Base-by-base conservation (phyloP, 2,113 vertebrate species). In the Cyphomyrus discorhynchus region DNA sequence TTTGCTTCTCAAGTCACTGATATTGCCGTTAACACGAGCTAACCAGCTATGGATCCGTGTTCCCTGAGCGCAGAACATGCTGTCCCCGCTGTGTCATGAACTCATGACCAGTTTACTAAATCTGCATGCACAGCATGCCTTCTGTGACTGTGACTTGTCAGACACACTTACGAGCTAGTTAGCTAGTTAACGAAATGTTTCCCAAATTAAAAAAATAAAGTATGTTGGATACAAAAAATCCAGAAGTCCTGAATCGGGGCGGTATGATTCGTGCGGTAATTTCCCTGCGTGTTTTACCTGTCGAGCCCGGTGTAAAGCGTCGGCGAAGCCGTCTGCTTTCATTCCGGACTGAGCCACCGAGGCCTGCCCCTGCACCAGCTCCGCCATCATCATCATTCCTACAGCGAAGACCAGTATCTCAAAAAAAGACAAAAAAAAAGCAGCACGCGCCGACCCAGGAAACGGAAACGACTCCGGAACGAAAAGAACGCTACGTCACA, bases 351-450 rank as follows among this genome's bases (percentile, higher is more conserved):
- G 97, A 95, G 94, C 96, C 93, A 97, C 97, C 95, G 95, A 97
- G 96, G 96, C 96, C 96, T 97, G 97, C 95, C 97, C 97, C 96
- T 97, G 95, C 96, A 97, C 98, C 97, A 97, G 97, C 97, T 97
- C 97, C 95, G 95, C 95, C 89, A 84, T 84, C 95, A 94, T 95
- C 96, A 93, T 95, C 87, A 88, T 45, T 50, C 85, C 85, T 35
- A 80, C 35, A 42, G 74, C 74, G 35, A 70, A 31, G 62, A 70
- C 94, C 94, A 92, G 94, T 93, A 94, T 94, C 95, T 53, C 21
- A 47, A 80, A 88, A 74, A 93, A 93, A 88, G 56, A 93, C 93
- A 93, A 94, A 92, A 94, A 94, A 93, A 93, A 92, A 70, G 92
- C 89, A 77, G 91, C 89, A 95, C 95, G 95, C 95, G 94, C 93